phyloP scores from a whole-genome alignment of 2,797 vertebrate genomes.

The Lagodon rhomboides region DNA sequence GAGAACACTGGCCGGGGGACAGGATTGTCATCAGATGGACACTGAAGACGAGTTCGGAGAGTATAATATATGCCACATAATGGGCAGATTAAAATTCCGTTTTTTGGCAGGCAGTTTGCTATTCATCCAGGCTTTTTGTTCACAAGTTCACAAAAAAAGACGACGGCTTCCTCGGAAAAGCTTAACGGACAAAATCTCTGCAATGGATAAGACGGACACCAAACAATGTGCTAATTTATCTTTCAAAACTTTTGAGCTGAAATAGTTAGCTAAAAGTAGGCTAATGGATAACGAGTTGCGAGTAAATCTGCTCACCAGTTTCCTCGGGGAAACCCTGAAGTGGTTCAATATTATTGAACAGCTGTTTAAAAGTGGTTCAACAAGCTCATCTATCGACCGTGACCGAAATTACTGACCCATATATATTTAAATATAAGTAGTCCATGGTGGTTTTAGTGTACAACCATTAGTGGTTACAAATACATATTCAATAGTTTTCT shows the following conservation, averaged over 20 bases:
- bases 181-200: neutral
- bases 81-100: constrained; percentile 61
- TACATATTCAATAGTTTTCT: neutral
- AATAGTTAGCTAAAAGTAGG: neutral
- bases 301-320: neutral
- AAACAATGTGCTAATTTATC: neutral
- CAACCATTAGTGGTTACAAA: neutral
- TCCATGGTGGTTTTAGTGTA: neutral
- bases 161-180: neutral
- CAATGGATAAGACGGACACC: neutral
- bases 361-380: neutral
- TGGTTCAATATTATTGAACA: neutral
- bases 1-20: constrained; percentile 44
- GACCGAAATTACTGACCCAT: neutral
- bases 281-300: neutral
- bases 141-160: constrained; percentile 10
- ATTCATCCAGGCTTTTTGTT: constrained; percentile 40
- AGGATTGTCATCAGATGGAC: constrained; percentile 51
- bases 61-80: constrained; percentile 35
- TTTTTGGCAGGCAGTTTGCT: constrained; percentile 27
- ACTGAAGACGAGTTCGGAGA: constrained; percentile 30
- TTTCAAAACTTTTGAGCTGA: neutral
- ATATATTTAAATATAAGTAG: too few relatives aligned
- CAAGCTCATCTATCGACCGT: neutral
- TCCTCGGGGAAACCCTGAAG: neutral